Percentiles rank a stretch among this genome's conserved stretches.
Evolutionary conservation across 2,113 vertebrate species (phyloP).

Genomic region (Hyaena hyaena): DNA sequence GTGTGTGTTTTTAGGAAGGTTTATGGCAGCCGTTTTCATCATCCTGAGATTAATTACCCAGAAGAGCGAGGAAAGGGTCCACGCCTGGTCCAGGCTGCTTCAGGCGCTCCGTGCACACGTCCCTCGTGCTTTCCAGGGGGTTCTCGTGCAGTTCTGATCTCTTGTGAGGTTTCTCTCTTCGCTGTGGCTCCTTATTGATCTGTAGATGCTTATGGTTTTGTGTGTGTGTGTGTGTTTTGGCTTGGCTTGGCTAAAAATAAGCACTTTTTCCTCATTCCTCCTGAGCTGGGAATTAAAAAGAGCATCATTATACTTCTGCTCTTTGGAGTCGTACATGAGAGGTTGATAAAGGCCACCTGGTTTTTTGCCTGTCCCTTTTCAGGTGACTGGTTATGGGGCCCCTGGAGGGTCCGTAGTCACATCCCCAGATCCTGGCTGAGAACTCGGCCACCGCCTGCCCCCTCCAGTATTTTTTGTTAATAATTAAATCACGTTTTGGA

Average conservation of each 20-base stretch:
- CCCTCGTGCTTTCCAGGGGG: background rate
- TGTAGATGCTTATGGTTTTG: background rate
- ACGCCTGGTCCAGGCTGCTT: background rate
- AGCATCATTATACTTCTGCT: background rate
- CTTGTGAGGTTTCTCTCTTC: background rate
- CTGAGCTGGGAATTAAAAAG: background rate
- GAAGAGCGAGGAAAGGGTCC: background rate
- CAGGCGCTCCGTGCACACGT: accelerated
- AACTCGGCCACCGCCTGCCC: background rate
- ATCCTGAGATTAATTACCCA: background rate
- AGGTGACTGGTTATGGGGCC: background rate
- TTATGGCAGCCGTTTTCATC: background rate
- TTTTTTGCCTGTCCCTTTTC: background rate
- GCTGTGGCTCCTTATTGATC: background rate
- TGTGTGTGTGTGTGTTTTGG: too few relatives aligned
- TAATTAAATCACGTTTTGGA: background rate
- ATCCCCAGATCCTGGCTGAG: background rate
- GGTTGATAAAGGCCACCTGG: background rate
- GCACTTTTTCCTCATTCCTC: background rate
- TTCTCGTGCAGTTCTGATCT: background rate
- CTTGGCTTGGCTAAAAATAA: background rate
- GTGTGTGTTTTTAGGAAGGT: background rate
- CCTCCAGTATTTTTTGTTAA: background rate
- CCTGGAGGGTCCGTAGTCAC: background rate
- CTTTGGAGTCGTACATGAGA: background rate